Evolutionary conservation across 2,113 vertebrate species (phyloP).

Genomic region (Peromyscus polionotus): DNA sequence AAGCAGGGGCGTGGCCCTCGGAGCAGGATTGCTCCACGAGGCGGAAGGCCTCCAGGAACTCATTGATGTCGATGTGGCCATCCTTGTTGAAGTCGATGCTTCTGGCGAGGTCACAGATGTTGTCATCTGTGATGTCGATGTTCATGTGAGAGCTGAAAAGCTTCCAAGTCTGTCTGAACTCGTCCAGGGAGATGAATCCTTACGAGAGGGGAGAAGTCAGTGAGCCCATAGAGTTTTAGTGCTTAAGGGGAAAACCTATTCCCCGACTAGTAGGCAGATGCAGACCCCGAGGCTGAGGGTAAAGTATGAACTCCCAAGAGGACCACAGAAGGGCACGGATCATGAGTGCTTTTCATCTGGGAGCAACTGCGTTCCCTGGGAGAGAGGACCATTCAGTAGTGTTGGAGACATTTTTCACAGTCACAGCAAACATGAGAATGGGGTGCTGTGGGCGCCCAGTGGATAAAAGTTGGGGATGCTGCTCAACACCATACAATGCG

Average conservation of each 20-base stretch:
- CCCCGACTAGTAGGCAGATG: not conserved
- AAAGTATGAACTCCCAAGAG: not conserved
- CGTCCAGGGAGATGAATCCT: constrained; percentile 96
- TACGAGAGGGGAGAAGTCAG: not conserved
- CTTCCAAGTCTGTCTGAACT: constrained; percentile 96
- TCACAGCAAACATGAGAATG: not conserved
- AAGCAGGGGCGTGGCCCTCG: not conserved
- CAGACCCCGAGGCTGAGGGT: not conserved
- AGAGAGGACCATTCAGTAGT: not conserved
- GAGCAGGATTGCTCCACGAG: constrained; percentile 89
- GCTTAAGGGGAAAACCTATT: not conserved
- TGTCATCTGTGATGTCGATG: constrained; percentile 89
- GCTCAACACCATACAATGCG: no score
- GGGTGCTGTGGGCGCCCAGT: not conserved
- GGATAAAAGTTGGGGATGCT: not conserved
- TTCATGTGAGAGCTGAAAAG: constrained; percentile 95
- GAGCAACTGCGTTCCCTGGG: not conserved
- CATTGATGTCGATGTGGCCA: constrained; percentile 96
- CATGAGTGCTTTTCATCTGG: not conserved
- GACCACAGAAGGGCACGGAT: not conserved
- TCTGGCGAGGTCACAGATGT: constrained; percentile 91
- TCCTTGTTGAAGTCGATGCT: constrained; percentile 99
- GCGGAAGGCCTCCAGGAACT: constrained; percentile 97
- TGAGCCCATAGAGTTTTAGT: not conserved
- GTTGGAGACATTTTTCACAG: not conserved